These are phyloP conservation scores for Dreissena polymorpha DNA, from an alignment of 1,140 invertebrate genomes.

Conservation along the genomic window DNA sequence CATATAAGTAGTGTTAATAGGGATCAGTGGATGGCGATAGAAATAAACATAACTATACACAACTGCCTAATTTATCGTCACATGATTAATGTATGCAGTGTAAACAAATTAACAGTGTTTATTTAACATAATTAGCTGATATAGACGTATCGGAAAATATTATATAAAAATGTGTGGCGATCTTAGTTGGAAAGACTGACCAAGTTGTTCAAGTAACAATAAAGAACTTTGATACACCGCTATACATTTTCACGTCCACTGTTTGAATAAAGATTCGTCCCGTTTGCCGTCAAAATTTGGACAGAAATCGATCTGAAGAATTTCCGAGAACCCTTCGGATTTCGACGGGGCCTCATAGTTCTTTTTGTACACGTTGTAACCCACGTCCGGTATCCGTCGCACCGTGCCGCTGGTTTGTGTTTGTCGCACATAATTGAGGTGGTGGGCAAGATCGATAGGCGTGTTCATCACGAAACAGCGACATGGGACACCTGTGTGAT, in stretches of 20 bases:
- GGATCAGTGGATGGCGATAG: too few relatives aligned
- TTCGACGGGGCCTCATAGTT: slow-evolving; percentile 87
- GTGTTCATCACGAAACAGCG: slow-evolving; percentile 91
- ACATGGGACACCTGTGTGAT: slow-evolving; percentile 82
- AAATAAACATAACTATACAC: too few relatives aligned
- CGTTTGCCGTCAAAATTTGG: slow-evolving; percentile 86
- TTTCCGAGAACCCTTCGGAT: slow-evolving; percentile 90
- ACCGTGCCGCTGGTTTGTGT: slow-evolving; percentile 83
- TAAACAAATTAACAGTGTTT: too few relatives aligned
- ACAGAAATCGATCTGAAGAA: slow-evolving; percentile 90
- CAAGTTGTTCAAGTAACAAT: too few relatives aligned
- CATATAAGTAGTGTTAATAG: too few relatives aligned
- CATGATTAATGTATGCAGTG: too few relatives aligned
- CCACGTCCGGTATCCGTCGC: slow-evolving; percentile 84
- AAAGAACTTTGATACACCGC: background rate
- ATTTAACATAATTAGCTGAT: too few relatives aligned
- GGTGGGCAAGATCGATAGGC: slow-evolving; percentile 88
- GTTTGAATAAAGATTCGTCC: slow-evolving; percentile 84
- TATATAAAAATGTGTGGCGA: too few relatives aligned
- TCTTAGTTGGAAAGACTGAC: too few relatives aligned
- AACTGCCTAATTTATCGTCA: too few relatives aligned
- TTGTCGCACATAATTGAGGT: slow-evolving; percentile 92
- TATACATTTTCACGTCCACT: slow-evolving; percentile 67
- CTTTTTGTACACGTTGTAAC: slow-evolving; percentile 89
- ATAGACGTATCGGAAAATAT: too few relatives aligned